Evolutionary conservation across 2,797 vertebrate genomes (phyloP).

Genomic region (Hephaestus fuliginosus): DNA sequence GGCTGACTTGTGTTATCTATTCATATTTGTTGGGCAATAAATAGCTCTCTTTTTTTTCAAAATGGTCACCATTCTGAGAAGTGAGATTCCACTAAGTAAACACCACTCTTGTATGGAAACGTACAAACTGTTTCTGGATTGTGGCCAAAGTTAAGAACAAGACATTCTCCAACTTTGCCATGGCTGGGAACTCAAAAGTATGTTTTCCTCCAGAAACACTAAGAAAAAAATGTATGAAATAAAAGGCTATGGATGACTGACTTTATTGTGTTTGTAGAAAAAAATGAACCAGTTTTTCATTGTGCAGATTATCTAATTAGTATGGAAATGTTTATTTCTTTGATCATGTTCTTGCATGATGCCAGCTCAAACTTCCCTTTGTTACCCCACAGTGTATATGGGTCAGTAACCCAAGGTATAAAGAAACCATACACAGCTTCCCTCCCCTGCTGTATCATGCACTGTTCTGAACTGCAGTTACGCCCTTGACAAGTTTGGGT

Average conservation of each 20-base stretch:
- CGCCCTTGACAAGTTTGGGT: slow-evolving; percentile 67
- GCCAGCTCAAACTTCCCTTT: slow-evolving; percentile 18
- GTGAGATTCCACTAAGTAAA: slow-evolving; percentile 28
- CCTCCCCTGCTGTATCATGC: slow-evolving; percentile 38
- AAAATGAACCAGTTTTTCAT: background rate
- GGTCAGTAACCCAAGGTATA: slow-evolving; percentile 51
- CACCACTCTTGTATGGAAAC: slow-evolving; percentile 6
- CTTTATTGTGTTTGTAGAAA: slow-evolving; percentile 6
- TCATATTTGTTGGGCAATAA: slow-evolving; percentile 56
- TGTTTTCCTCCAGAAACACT: background rate
- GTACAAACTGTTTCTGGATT: slow-evolving; percentile 25
- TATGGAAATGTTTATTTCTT: background rate
- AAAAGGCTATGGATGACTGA: background rate
- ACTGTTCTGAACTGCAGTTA: slow-evolving; percentile 60
- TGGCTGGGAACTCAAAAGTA: slow-evolving; percentile 1
- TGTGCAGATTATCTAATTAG: background rate
- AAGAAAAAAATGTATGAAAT: slow-evolving; percentile 13
- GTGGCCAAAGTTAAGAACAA: slow-evolving; percentile 27
- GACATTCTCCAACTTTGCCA: slow-evolving; percentile 25
- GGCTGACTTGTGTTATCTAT: slow-evolving; percentile 51
- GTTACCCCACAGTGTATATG: slow-evolving; percentile 40
- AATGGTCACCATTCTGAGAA: slow-evolving; percentile 37
- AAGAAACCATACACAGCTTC: slow-evolving; percentile 51
- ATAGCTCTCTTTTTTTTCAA: slow-evolving; percentile 25
- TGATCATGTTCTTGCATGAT: slow-evolving; percentile 22